These are phyloP conservation scores for Pandemis corylana DNA, from an alignment of 2,888 invertebrate species.

Conservation along the genomic window DNA sequence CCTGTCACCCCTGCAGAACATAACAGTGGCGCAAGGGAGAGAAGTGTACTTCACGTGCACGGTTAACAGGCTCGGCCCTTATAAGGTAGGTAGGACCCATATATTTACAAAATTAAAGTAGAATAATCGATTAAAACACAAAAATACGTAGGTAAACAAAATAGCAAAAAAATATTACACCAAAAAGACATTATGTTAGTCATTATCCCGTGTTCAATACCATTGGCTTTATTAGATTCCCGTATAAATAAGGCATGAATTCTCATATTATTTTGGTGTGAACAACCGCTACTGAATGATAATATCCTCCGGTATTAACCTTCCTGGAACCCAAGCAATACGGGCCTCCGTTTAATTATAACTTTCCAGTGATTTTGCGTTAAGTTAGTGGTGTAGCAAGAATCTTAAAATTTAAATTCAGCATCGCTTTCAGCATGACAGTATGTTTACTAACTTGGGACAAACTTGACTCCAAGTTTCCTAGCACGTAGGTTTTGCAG, in stretches of 20 bases:
- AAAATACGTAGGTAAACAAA: no score
- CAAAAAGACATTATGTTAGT: background rate
- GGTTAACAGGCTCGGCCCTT: slow-evolving; percentile 93
- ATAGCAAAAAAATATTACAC: background rate
- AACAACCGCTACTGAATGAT: background rate
- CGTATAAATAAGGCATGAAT: background rate
- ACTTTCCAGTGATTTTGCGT: slow-evolving; percentile 5
- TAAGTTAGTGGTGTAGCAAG: background rate
- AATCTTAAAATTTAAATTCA: slow-evolving; percentile 8
- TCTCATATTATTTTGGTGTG: background rate
- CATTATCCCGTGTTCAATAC: background rate
- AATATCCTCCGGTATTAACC: background rate
- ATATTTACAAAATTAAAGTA: background rate
- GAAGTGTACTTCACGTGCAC: slow-evolving; percentile 96
- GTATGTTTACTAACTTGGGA: slow-evolving; percentile 15
- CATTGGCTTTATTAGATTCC: background rate
- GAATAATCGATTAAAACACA: no score
- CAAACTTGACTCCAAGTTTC: slow-evolving; percentile 17
- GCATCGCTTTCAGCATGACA: slow-evolving; percentile 7
- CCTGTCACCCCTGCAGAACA: slow-evolving; percentile 92
- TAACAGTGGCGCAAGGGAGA: slow-evolving; percentile 93
- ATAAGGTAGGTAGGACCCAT: slow-evolving; percentile 87
- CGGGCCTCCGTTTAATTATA: background rate
- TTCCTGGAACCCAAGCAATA: slow-evolving; percentile 1
- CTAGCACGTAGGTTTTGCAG: slow-evolving; percentile 8